Base-by-base conservation (phyloP, 1,140 invertebrate genomes). In the Coelopa frigida region DNA sequence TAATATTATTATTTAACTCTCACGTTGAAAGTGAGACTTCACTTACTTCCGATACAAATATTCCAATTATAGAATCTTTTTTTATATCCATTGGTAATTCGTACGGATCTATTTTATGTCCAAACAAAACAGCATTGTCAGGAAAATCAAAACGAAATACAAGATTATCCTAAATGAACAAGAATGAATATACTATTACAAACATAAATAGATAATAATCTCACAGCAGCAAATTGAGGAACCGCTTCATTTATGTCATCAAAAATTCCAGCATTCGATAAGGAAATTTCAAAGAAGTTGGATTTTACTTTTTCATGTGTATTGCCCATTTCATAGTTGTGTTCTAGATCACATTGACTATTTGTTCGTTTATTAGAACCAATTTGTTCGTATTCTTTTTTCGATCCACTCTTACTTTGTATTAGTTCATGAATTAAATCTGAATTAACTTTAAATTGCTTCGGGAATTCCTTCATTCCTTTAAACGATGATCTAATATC, bases 91-190 rank as follows among this genome's bases (percentile, higher is more conserved):
- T 18, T 8, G 2, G 36, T 7, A 24, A 44, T 37, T 53, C 17
- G 60, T 24, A 49, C 4, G 24, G 5, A 12, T 36, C 22, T 10
- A 41, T 26, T 37, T 39, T 11, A 5, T 44, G 41, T 35, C 55
- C 52, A 29, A 37, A 60, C 3, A 47, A 48, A 5, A 62, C 46
- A 2, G 50, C 51, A 32, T 55, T 41, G 15, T 10, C 21, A 0
- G 60, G 63, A 45, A 63, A 67, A 26, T 58, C 57, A 6, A 62
- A 15, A 18, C 43, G 24, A 6, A 64, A 23, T 3, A 67, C 55
- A 12, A 26, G 44, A 35, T 5, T 52, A 15, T 29, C 50, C 56
- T 53, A 58, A 26, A 7, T 35, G 6, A 27, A 12, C 15, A 4
- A 27, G 29, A 49, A 4, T 4, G 44, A 2, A 3, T 11, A 21